Conservation (phyloP, 35 echinoderm and acorn worm genomes). For the Heliocidaris tuberculata region DNA sequence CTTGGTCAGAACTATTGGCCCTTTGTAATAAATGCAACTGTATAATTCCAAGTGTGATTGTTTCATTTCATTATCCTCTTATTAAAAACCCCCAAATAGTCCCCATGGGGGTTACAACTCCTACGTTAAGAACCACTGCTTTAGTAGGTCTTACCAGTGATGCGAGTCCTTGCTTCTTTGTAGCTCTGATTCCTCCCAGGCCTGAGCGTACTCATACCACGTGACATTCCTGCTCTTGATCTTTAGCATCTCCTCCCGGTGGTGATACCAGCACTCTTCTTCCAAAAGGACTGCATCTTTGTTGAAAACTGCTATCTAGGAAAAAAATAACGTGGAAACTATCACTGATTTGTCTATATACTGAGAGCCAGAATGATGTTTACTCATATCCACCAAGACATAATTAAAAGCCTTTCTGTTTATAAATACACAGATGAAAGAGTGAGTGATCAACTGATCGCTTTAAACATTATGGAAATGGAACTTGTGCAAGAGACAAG, state of each 20-base stretch:
- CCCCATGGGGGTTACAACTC: no score
- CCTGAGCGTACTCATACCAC: conserved; percentile 55
- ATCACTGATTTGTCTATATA: neutral
- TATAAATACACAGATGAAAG: no score
- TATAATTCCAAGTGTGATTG: no score
- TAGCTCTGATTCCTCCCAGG: conserved; percentile 64
- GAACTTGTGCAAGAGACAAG: no score
- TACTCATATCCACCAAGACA: neutral
- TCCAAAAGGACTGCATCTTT: conserved; percentile 48
- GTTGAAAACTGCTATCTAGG: conserved; percentile 40
- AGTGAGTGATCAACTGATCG: no score
- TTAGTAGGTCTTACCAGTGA: conserved; percentile 47
- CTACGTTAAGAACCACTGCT: no score
- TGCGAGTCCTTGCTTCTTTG: conserved; percentile 19
- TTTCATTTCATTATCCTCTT: no score
- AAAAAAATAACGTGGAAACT: neutral
- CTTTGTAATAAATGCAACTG: no score
- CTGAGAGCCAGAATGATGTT: neutral
- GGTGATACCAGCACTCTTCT: conserved; percentile 61
- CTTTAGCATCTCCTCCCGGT: conserved; percentile 17
- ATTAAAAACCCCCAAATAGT: no score
- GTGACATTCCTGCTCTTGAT: conserved; percentile 58
- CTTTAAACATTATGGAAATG: no score
- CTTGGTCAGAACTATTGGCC: no score
- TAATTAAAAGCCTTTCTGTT: no score